phyloP scores from a whole-genome alignment of 1,140 invertebrate genomes.

The Caenorhabditis inopinata region DNA sequence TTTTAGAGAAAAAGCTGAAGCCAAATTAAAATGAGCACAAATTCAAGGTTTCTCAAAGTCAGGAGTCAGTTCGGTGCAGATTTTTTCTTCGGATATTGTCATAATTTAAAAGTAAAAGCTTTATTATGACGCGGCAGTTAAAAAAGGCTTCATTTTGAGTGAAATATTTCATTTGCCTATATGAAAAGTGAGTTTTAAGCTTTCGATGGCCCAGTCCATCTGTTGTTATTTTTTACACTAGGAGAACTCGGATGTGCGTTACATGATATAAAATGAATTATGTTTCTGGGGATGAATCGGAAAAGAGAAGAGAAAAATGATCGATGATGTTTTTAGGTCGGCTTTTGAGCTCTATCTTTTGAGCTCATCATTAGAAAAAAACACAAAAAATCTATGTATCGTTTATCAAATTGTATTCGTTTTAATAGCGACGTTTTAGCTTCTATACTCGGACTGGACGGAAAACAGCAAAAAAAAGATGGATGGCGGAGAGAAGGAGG shows the following conservation, averaged over 20 bases:
- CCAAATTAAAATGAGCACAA: too few relatives aligned
- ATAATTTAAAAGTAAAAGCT: too few relatives aligned
- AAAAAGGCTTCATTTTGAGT: too few relatives aligned
- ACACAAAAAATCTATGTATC: not conserved
- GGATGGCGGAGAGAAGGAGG: not conserved
- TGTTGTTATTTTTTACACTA: not conserved
- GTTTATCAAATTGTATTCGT: not conserved
- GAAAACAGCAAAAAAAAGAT: not conserved
- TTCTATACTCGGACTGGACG: not conserved
- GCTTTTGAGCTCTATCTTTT: not conserved
- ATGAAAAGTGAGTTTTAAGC: too few relatives aligned
- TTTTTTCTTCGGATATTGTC: too few relatives aligned
- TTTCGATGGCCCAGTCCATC: too few relatives aligned
- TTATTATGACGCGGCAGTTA: too few relatives aligned
- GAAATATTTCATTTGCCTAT: too few relatives aligned
- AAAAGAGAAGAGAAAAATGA: not conserved
- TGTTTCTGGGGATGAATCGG: not conserved
- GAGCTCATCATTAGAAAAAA: not conserved
- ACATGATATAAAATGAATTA: not conserved
- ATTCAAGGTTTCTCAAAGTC: too few relatives aligned
- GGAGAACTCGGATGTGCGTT: not conserved
- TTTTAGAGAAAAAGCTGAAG: too few relatives aligned
- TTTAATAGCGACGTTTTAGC: constrained; percentile 16
- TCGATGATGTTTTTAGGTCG: constrained; percentile 1
- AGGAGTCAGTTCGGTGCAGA: too few relatives aligned